Conservation (phyloP, 2,888 invertebrate species). For the Autographa pulchrina region DNA sequence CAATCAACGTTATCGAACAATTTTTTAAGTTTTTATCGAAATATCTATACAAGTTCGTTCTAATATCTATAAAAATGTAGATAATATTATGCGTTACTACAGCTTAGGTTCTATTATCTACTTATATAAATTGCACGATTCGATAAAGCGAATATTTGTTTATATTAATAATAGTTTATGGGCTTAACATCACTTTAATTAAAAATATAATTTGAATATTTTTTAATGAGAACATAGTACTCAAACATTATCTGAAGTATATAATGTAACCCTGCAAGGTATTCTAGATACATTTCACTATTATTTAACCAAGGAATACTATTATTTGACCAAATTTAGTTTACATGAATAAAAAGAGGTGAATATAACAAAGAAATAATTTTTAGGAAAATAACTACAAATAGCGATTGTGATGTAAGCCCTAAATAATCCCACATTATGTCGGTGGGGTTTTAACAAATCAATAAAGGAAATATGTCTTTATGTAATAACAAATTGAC, state of each 20-base stretch:
- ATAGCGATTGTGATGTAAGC: constrained; percentile 47
- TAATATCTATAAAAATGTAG: constrained; percentile 62
- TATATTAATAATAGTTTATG: constrained; percentile 60
- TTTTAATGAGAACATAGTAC: constrained; percentile 6
- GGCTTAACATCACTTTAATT: constrained; percentile 53
- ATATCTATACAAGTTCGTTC: constrained; percentile 75
- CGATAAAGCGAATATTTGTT: constrained; percentile 85
- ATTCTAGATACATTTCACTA: too few species aligned
- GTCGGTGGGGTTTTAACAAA: constrained; percentile 67
- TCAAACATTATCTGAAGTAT: too few species aligned
- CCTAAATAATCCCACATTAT: constrained; percentile 63
- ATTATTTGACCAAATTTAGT: too few species aligned
- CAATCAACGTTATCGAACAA: constrained; percentile 70
- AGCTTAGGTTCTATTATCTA: constrained; percentile 79
- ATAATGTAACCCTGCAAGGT: too few species aligned
- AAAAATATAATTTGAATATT: constrained; percentile 33
- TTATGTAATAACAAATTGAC: constrained; percentile 71
- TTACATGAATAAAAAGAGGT: too few species aligned
- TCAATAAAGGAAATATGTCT: constrained; percentile 58
- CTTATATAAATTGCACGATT: constrained; percentile 88
- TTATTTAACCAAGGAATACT: too few species aligned
- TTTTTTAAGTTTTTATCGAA: constrained; percentile 55
- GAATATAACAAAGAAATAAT: background rate
- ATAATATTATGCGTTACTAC: constrained; percentile 80
- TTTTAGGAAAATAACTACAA: background rate